Base-by-base conservation (phyloP, 2,888 invertebrate species). In the Unio delphinus region DNA sequence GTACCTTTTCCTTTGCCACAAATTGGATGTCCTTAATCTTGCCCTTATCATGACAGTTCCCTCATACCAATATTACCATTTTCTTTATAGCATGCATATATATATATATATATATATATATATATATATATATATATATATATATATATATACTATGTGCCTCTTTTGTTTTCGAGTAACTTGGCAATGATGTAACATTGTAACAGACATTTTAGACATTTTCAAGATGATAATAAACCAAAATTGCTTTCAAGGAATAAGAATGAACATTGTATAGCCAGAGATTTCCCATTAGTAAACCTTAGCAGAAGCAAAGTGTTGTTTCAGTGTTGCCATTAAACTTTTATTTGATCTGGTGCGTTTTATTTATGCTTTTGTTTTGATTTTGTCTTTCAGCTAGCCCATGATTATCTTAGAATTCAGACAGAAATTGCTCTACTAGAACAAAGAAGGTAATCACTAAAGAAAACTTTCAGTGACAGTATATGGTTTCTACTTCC, bases 341-440 rank as follows among this genome's bases (percentile, higher is more conserved):
- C 64, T 54, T 55, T 64, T 1, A 55, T 64, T 64, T 45, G 20
- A 30, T 34, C 30, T 59, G 28, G 18, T 34, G 7, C 60, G 54
- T 66, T 34, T 26, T 55, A 45, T 59, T 59, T 55, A 59, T 30
- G 20, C 34, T 55, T 68, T 45, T 20, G n/a, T 69, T 28, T 58
- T 34, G 34, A 57, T 23, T 26, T 69, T 68, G 59, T 80, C 65
- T 75, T 77, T 58, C 80, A 95, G 90, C 91, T 96, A 80, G 96
- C 96, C 70, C 94, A 95, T 90, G 95, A 97, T 90, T 96, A 95
- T 91, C 92, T 96, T 70, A 94, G 94, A 90, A 95, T 95, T 81
- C 95, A 96, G 91, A 95, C 95, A 57, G 95, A 96, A 91, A 92
- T 96, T 74, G 95, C 95, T 57, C 93, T 95, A 85, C 92, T 95